Evolutionary conservation across 1,140 invertebrate species (phyloP).

Genomic region (Telenomus remus): DNA sequence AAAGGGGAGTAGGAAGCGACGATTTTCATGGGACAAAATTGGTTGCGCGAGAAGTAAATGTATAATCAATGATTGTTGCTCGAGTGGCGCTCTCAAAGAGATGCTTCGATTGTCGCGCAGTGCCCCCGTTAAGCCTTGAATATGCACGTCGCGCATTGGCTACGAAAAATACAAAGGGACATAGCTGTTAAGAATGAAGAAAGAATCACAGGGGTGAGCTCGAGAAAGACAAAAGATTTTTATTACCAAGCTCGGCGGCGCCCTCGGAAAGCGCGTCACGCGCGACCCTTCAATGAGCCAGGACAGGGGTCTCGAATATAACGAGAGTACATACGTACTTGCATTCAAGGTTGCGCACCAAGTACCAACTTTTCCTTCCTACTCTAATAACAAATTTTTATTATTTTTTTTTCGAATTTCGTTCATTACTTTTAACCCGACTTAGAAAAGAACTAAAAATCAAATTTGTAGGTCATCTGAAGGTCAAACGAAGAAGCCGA

Average conservation of each 20-base stretch:
- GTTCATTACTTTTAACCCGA: neutral
- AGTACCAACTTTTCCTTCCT: neutral
- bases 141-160: constrained; percentile 25
- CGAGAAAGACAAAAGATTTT: constrained; percentile 53
- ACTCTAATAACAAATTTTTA: neutral
- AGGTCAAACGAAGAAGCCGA: no score
- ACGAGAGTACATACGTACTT: constrained; percentile 23
- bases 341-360: constrained; percentile 31
- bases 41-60: constrained; percentile 26
- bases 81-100: constrained; percentile 11
- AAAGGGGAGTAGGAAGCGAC: no score
- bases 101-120: constrained; percentile 18
- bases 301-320: constrained; percentile 29
- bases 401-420: neutral
- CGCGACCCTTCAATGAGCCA: constrained; percentile 31
- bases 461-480: no score
- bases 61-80: constrained; percentile 29
- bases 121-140: constrained; percentile 12
- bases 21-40: constrained; percentile 7
- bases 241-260: constrained; percentile 31
- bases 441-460: no score
- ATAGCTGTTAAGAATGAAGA: constrained; percentile 40
- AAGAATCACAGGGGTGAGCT: constrained; percentile 48
- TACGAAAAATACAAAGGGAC: constrained; percentile 52
- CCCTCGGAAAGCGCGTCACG: constrained; percentile 46